Conservation (phyloP, 64 coral and sea anemone species). For the Pachyseris speciosa region DNA sequence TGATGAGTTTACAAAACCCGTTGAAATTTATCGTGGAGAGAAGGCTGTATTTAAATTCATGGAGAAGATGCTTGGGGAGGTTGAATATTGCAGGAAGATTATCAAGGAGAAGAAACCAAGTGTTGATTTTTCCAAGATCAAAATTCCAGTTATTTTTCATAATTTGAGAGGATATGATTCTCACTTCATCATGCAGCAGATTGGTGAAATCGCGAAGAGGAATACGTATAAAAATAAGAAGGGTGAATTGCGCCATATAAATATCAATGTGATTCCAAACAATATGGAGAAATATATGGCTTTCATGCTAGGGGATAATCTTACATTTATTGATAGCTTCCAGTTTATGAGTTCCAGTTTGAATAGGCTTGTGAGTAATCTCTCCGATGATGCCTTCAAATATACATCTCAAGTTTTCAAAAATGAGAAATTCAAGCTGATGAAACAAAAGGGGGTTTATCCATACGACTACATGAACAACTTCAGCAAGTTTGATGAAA, state of each 20-base stretch:
- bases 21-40: not conserved
- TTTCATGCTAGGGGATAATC: not conserved
- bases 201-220: not conserved
- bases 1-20: slow-evolving; percentile 16
- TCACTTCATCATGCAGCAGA: not conserved
- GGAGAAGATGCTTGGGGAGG: not conserved
- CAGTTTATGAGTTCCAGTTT: not conserved
- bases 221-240: not conserved
- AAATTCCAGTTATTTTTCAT: not conserved
- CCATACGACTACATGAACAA: not conserved
- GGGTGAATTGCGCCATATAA: not conserved
- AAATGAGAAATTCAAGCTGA: not conserved
- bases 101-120: not conserved
- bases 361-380: not conserved
- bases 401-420: not conserved
- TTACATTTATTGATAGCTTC: not conserved
- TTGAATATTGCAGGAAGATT: not conserved
- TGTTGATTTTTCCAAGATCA: not conserved
- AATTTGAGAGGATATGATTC: not conserved
- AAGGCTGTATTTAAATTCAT: slow-evolving; percentile 20
- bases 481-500: not conserved
- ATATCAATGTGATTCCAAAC: not conserved
- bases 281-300: not conserved
- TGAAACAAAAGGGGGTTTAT: not conserved
- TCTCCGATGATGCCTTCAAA: not conserved